Evolutionary conservation across 2,888 invertebrate genomes (phyloP).

Genomic region (Nycteola revayana): DNA sequence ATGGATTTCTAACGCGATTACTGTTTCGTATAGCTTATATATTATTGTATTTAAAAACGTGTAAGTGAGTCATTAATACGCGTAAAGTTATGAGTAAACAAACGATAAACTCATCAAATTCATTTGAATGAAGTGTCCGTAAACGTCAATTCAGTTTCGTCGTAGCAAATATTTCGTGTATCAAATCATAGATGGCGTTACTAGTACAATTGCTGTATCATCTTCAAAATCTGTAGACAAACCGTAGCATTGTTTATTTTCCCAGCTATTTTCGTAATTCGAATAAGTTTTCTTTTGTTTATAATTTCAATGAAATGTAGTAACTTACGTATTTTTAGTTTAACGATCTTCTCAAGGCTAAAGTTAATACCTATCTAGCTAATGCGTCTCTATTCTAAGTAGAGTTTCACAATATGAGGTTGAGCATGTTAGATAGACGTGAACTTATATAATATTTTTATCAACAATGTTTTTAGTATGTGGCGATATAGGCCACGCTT

Average conservation of each 20-base stretch:
- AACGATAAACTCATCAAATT: too few species aligned
- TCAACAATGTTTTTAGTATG: constrained; percentile 19
- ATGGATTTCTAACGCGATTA: too few species aligned
- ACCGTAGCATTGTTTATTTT: constrained; percentile 6
- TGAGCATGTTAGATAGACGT: background rate
- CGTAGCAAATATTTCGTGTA: constrained; percentile 6
- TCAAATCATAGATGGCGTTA: constrained; percentile 26
- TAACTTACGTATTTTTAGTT: constrained; percentile 12
- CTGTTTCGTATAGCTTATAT: too few species aligned
- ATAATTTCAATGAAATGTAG: constrained; percentile 12
- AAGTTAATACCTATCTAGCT: background rate
- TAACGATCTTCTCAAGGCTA: constrained; percentile 7
- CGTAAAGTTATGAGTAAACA: too few species aligned
- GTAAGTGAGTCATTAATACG: too few species aligned
- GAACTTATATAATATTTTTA: constrained; percentile 8
- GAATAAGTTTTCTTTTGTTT: constrained; percentile 7
- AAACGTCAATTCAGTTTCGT: constrained; percentile 1
- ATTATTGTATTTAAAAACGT: too few species aligned
- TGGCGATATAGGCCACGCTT: constrained; percentile 31
- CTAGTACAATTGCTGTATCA: background rate
- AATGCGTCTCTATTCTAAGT: too few species aligned
- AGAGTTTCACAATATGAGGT: too few species aligned
- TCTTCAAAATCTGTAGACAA: constrained; percentile 3
- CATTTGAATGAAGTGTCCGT: background rate
- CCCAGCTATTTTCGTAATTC: constrained; percentile 3